Evolutionary conservation across 1,140 invertebrate genomes (phyloP).

Genomic region (Polypedilum pembai): DNA sequence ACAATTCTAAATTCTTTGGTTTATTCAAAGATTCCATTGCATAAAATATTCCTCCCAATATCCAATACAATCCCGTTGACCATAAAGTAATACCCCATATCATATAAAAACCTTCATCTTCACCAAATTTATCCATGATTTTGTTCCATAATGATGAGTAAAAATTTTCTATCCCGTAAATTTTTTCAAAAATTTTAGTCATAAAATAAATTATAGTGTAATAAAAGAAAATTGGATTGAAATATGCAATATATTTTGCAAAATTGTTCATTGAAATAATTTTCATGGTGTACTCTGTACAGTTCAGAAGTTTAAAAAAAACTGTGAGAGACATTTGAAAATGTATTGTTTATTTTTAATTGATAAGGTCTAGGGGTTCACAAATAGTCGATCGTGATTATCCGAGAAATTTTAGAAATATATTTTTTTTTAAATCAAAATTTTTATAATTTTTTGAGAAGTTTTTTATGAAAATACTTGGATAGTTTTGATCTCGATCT

Average conservation of each 20-base stretch:
- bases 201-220: background rate
- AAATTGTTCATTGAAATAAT: background rate
- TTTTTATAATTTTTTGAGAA: no score
- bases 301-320: no score
- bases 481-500: no score
- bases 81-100: constrained; percentile 51
- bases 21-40: constrained; percentile 63
- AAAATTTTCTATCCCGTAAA: background rate
- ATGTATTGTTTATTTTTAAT: no score
- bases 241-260: background rate
- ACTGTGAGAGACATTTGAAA: no score
- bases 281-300: no score
- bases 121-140: background rate
- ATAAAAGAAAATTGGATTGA: background rate
- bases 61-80: constrained; percentile 62
- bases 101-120: constrained; percentile 42
- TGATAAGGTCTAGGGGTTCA: no score
- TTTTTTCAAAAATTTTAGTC: background rate
- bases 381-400: no score
- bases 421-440: no score
- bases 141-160: background rate
- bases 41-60: constrained; percentile 61
- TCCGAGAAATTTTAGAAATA: no score
- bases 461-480: no score
- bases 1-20: constrained; percentile 57